These are phyloP conservation scores for Itoplectis maculator DNA, from an alignment of 2,888 invertebrate genomes.

Conservation along the genomic window DNA sequence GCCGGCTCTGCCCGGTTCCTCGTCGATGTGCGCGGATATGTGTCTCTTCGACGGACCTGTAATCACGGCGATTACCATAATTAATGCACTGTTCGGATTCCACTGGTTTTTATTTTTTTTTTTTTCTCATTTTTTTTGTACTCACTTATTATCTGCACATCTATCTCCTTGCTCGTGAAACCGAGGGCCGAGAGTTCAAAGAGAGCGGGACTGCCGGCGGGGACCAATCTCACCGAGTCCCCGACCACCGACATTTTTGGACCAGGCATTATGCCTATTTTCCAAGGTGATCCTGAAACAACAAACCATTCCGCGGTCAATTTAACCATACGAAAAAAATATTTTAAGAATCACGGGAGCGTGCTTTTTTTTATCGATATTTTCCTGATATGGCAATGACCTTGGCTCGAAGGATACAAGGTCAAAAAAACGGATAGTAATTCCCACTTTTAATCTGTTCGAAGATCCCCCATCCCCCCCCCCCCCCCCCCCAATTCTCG, in stretches of 20 bases:
- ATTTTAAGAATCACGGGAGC: too few species aligned
- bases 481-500: neutral
- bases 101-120: neutral
- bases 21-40: conserved; percentile 92
- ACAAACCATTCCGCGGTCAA: conserved; percentile 64
- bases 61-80: conserved; percentile 46
- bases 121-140: conserved; percentile 57
- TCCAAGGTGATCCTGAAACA: conserved; percentile 95
- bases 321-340: neutral
- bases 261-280: conserved; percentile 94
- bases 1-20: conserved; percentile 91
- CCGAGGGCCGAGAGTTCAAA: conserved; percentile 94
- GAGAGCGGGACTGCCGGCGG: conserved; percentile 94
- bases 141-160: conserved; percentile 87
- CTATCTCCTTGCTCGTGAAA: conserved; percentile 86
- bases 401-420: neutral
- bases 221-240: conserved; percentile 95
- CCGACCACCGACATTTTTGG: conserved; percentile 92
- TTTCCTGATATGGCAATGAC: neutral
- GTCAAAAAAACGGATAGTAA: neutral
- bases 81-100: conserved; percentile 7
- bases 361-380: neutral
- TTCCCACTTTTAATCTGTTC: neutral
- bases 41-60: conserved; percentile 93
- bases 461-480: neutral